Percentiles rank a stretch among this genome's conserved stretches.
Evolutionary conservation across 2,113 vertebrate species (phyloP).

Genomic region (Brachyistius frenatus): DNA sequence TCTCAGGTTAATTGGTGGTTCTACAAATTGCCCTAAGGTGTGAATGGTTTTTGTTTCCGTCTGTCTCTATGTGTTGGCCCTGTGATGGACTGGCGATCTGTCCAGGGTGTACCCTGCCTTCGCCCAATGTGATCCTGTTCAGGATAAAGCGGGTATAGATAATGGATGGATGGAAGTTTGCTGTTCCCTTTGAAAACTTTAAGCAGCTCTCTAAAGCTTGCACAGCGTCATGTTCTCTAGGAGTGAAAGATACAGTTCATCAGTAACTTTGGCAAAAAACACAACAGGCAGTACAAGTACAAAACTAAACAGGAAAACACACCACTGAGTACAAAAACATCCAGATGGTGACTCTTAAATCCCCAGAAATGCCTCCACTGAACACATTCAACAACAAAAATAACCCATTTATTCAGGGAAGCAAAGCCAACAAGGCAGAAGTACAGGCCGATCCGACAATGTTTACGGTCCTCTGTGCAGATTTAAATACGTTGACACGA

Average conservation of each 20-base stretch:
- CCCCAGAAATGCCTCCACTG: background rate
- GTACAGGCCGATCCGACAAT: constrained; percentile 24
- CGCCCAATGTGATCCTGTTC: too few relatives aligned
- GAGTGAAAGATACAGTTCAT: constrained; percentile 41
- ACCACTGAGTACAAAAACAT: constrained; percentile 25
- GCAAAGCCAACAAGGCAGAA: background rate
- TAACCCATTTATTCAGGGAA: background rate
- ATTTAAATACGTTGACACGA: constrained; percentile 5
- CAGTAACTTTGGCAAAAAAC: constrained; percentile 60
- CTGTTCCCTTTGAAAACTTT: constrained; percentile 68
- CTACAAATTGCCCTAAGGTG: too few relatives aligned
- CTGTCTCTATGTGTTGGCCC: too few relatives aligned
- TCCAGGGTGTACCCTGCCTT: too few relatives aligned
- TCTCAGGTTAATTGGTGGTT: too few relatives aligned
- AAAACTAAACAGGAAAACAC: constrained; percentile 46
- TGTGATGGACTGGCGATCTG: too few relatives aligned
- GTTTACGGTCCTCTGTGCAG: constrained; percentile 8
- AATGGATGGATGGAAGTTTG: constrained; percentile 4
- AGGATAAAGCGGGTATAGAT: too few relatives aligned
- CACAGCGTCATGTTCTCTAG: constrained; percentile 34
- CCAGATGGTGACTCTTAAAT: background rate
- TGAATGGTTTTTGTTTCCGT: too few relatives aligned
- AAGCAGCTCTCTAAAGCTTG: constrained; percentile 54
- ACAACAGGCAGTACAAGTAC: constrained; percentile 30
- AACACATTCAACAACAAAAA: constrained; percentile 17